Conservation (phyloP, 2,797 vertebrate genomes). For the Columba guinea region DNA sequence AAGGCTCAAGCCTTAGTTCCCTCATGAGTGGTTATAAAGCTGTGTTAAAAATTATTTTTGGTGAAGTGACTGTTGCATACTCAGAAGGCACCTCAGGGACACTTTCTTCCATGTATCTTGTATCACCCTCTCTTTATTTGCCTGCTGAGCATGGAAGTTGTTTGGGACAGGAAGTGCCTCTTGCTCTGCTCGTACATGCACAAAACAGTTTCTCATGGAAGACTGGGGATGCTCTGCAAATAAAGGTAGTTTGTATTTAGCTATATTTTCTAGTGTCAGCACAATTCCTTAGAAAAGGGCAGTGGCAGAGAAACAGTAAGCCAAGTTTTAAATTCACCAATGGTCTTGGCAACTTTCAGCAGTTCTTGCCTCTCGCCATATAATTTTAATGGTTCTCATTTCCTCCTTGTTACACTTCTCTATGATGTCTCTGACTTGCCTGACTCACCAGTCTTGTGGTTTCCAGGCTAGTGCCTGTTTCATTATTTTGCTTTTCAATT, state of each 20-base stretch:
- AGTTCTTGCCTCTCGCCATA: neutral
- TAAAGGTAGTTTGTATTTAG: neutral
- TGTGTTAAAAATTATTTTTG: neutral
- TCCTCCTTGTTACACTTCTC: neutral
- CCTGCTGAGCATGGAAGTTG: neutral
- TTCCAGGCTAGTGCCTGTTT: neutral
- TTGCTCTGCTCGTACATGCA: neutral
- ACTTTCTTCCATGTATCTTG: neutral
- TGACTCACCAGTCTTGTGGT: neutral
- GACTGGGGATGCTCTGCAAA: neutral
- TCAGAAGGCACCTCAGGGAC: neutral
- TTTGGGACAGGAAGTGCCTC: neutral
- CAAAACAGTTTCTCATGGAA: neutral
- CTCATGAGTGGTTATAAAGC: neutral
- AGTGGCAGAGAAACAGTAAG: neutral
- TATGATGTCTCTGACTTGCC: neutral
- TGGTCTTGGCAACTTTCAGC: neutral
- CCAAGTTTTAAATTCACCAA: neutral
- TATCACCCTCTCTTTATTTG: neutral
- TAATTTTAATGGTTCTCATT: neutral
- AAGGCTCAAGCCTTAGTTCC: neutral
- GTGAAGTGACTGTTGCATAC: neutral
- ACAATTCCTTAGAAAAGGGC: neutral
- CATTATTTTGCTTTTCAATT: neutral
- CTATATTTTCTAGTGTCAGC: neutral